Base-by-base conservation (phyloP, 2,888 invertebrate species). In the Mythimna lalbum region DNA sequence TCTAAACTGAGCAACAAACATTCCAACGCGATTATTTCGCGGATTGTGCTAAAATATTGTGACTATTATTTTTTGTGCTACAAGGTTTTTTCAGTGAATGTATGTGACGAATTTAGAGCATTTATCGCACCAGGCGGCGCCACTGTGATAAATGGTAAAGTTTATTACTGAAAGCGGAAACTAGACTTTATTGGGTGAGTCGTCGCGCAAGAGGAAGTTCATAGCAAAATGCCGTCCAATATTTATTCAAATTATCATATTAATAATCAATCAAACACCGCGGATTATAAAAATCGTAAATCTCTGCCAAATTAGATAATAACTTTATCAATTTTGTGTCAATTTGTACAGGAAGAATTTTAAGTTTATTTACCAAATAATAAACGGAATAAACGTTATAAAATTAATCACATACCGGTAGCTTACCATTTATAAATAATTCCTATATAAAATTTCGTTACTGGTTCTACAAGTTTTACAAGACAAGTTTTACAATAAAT, bases 51-150 rank as follows among this genome's bases (percentile, higher is more conserved):
- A 47, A 61, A 68, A 66, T 63, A 69, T 77, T 57, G 67, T n/a
- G 36, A 52, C 71, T 50, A 68, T 63, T 43, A 52, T 61, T 64
- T 75, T 68, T 73, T 73, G 6, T 57, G 57, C 55, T 70, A 61
- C 53, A 67, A 68, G 53, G 43, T 66, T 72, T 76, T 81, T 67
- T 59, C 66, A 43, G 62, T 61, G 67, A 67, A 64, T 55, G 62
- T 36, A 66, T 43, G 33, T 75, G 71, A 83, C 31, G 55, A 68
- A 83, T 84, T 84, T 73, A 31, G 49, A 65, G 27, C 63, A 79
- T 84, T 72, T 66, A 59, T 84, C 63, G 61, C 61, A 61, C 55
- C 77, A 82, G 68, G 59, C 53, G 82, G 75, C 23, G 65, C 69
- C 49, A 50, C 65, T 77, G 55, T 80, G 74, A 84, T 69, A 75